Evolutionary conservation across 2,797 vertebrate species (phyloP), one percentile per base, ranked within the genome.

Genomic region (Harpagifer antarcticus): DNA sequence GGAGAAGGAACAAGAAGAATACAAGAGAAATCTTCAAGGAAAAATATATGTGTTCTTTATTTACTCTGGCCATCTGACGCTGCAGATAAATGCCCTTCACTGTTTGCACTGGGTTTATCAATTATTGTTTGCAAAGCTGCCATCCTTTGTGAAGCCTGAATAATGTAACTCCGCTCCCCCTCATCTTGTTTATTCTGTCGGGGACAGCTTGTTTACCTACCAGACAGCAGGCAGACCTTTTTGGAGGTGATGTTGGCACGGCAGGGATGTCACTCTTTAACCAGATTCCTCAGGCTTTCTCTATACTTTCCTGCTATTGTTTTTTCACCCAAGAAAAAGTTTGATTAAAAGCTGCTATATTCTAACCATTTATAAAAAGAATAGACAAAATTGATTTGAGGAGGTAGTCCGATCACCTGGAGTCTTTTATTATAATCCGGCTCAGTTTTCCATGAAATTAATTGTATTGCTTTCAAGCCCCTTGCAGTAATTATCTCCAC

Each of bases 61-160:
- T 84, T 81, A 53, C 63, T 67, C 27, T 64, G 40, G 37, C 64
- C 58, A 52, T 67, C 67, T 14, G 20, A 52, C 44, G 33, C 37
- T 49, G 66, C 49, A 60, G 64, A 78, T 82, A 72, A 89, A 82
- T 64, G 67, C 50, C 17, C 49, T 78, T 19, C 43, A 43, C 64
- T 76, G 64, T 86, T 90, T 87, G 67, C 55, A 31, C 71, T 9
- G 20, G 53, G 68, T 81, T 84, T 83, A 82, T 84, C 72, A 87
- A 74, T 89, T 82, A 77, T 82, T 78, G 73, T 88, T 86, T 87
- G 73, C 74, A 76, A 78, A 72, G 82, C 86, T 80, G 78, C 74
- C 74, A 58, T 58, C 59, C 40, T 86, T 78, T 75, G 54, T 87
- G 76, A 66, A 74, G 42, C 71, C 64, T 78, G 69, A 78, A 77